phyloP scores from a whole-genome alignment of 2,113 vertebrate genomes.

The Calidris pugnax region DNA sequence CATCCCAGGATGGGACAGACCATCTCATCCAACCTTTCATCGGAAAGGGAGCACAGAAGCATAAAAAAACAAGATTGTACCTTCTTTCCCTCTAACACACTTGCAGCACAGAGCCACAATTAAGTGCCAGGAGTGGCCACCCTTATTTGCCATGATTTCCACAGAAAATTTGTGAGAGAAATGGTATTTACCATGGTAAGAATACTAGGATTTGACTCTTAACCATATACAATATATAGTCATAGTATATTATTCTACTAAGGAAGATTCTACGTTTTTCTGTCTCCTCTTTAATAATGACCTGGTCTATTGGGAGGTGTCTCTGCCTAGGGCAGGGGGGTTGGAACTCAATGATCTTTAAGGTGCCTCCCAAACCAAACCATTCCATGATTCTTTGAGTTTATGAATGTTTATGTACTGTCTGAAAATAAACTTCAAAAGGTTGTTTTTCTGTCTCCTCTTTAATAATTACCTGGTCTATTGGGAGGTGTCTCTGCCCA shows the following conservation, averaged over 20 bases:
- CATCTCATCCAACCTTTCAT: neutral
- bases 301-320: too few relatives aligned
- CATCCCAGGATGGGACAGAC: neutral
- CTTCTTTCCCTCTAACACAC: neutral
- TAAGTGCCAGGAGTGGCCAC: neutral
- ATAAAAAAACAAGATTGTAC: neutral
- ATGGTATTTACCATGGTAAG: neutral
- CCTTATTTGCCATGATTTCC: neutral
- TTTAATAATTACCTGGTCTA: neutral
- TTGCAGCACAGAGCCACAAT: neutral
- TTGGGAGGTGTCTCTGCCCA: too few relatives aligned
- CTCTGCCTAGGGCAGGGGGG: too few relatives aligned
- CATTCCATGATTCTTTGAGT: too few relatives aligned
- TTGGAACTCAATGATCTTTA: too few relatives aligned
- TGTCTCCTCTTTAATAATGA: neutral
- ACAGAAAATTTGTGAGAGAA: neutral
- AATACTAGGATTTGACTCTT: neutral
- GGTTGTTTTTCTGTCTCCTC: neutral
- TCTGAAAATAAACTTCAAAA: neutral
- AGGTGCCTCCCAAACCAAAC: too few relatives aligned
- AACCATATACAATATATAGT: neutral
- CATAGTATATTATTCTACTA: neutral
- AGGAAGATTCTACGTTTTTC: neutral
- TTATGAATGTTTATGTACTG: neutral
- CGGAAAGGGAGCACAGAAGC: neutral